Evolutionary conservation across 2,888 invertebrate genomes (phyloP), one percentile per base, ranked within the genome.

Genomic region (Scaptomyza caliginosa): DNA sequence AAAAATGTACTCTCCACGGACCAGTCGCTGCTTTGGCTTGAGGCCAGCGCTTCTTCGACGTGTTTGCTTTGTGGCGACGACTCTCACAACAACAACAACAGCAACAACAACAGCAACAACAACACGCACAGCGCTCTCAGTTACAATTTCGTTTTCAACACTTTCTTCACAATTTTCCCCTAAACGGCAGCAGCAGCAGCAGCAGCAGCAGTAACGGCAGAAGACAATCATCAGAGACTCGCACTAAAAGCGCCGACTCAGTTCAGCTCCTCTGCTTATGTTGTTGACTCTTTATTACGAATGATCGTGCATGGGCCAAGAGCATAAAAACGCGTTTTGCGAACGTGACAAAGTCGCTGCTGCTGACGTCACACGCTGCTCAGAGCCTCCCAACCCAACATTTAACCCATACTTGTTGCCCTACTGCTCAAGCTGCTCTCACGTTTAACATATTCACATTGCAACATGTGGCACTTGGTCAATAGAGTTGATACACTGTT

Each of bases 111-210:
- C 26, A 17, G 8, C 11, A 26, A 17, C 43, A 43, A 28, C 21
- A 10, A 13, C n/a, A 28, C 45, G 30, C 64, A 40, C 71, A 45
- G 48, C 82, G 51, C 86, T 82, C 78, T 76, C 82, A 78, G 85
- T 81, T 71, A 77, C 85, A 84, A 78, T 84, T 86, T 84, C 86
- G 79, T 84, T 86, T 87, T 87, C 77, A 81, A 81, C 86, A 88
- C 88, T 88, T 88, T 88, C 86, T 80, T 88, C 77, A 74, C 75
- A 80, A 87, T 82, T 86, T 72, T 87, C 86, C 83, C 86, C 82
- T 59, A 74, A 74, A 82, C 66, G 62, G 43, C 39, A 30, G 40
- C 45, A 59, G 46, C 51, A 42, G 24, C 43, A 17, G 50, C 69
- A 38, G 26, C 58, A 51, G 65, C 55, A 36, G 46, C 51, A 42